phyloP scores from a whole-genome alignment of 2,797 vertebrate species.

The Pogoniulus pusillus region DNA sequence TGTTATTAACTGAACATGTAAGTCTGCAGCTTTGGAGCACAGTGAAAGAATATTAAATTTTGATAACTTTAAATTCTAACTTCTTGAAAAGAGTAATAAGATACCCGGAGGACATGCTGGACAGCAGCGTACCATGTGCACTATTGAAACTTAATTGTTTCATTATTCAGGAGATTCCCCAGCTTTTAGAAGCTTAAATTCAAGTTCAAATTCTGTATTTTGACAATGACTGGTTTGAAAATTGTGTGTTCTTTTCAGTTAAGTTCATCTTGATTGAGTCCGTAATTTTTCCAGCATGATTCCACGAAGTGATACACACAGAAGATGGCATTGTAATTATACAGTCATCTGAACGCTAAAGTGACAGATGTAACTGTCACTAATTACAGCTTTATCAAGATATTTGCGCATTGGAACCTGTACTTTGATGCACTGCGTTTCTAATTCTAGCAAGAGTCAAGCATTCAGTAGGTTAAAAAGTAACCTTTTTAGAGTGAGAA shows the following conservation, averaged over 20 bases:
- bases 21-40: not conserved
- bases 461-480: not conserved
- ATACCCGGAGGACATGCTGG: not conserved
- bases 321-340: not conserved
- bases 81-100: not conserved
- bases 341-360: not conserved
- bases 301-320: slow-evolving; percentile 1
- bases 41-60: not conserved
- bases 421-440: not conserved
- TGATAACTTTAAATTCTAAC: not conserved
- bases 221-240: slow-evolving; percentile 45
- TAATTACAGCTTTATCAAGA: not conserved
- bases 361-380: not conserved
- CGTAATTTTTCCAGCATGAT: slow-evolving; percentile 31
- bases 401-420: not conserved
- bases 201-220: slow-evolving; percentile 34
- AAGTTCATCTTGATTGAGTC: slow-evolving; percentile 52
- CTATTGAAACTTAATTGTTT: not conserved
- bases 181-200: slow-evolving; percentile 32
- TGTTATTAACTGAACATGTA: not conserved
- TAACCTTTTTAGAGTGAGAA: not conserved
- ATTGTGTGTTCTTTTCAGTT: slow-evolving; percentile 23
- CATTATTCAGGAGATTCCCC: not conserved
- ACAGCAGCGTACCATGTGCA: not conserved
- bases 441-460: not conserved